Conservation (phyloP, 2,888 invertebrate genomes). For the Yponomeuta malinellus region DNA sequence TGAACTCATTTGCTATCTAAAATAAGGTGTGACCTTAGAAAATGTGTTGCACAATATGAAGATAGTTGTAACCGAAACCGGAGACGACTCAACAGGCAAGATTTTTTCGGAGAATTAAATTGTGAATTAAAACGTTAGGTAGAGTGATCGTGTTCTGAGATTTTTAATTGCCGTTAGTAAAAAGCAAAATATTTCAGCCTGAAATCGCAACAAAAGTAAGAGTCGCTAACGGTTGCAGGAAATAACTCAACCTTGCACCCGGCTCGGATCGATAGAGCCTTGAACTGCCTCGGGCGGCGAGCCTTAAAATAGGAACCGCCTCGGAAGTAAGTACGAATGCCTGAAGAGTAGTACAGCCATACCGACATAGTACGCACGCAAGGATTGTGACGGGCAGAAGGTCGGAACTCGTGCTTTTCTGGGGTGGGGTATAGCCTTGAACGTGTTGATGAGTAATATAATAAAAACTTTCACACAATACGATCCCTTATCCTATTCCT, state of each 20-base stretch:
- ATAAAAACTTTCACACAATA: too few species aligned
- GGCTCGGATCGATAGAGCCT: conserved; percentile 41
- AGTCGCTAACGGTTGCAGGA: not conserved
- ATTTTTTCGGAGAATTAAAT: not conserved
- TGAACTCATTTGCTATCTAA: conserved; percentile 5
- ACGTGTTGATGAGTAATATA: too few species aligned
- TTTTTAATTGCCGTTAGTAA: too few species aligned
- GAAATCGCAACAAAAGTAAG: not conserved
- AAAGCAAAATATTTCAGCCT: too few species aligned
- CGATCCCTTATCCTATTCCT: too few species aligned
- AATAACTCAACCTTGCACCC: conserved; percentile 45
- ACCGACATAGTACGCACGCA: not conserved
- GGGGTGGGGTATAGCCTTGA: too few species aligned
- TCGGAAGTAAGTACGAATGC: not conserved
- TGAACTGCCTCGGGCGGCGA: conserved; percentile 37
- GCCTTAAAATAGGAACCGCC: not conserved
- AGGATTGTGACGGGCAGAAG: too few species aligned
- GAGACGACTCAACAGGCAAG: not conserved
- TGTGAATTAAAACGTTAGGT: too few species aligned
- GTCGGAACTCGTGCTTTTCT: too few species aligned
- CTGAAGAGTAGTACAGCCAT: not conserved
- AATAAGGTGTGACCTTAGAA: conserved; percentile 1
- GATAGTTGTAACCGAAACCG: not conserved
- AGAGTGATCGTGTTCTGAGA: too few species aligned
- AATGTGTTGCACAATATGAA: not conserved